These are phyloP conservation scores for Apostichopus japonicus DNA, from an alignment of 35 echinoderm and acorn worm genomes.

Conservation along the genomic window DNA sequence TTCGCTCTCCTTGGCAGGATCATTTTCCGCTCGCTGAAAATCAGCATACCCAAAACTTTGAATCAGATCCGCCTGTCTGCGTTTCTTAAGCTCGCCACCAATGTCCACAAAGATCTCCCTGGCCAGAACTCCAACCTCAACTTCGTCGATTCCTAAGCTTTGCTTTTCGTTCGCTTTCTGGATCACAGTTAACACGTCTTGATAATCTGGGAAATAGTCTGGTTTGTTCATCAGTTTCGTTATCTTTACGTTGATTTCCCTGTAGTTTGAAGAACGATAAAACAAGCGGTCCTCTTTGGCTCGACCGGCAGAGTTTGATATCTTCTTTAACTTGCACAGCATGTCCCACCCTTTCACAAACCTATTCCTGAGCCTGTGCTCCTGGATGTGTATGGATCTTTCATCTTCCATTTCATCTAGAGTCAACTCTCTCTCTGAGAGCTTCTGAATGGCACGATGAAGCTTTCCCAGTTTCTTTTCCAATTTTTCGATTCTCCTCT, in stretches of 20 bases:
- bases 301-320: constrained; percentile 58
- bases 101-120: constrained; percentile 72
- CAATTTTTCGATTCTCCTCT: constrained; percentile 58
- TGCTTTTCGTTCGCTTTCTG: constrained; percentile 73
- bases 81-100: constrained; percentile 58
- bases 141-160: constrained; percentile 42
- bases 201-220: constrained; percentile 78
- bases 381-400: constrained; percentile 64
- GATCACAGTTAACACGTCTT: constrained; percentile 62
- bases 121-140: constrained; percentile 57
- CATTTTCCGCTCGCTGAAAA: constrained; percentile 50
- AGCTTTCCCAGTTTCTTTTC: constrained; percentile 69
- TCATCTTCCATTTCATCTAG: constrained; percentile 80
- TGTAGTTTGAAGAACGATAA: constrained; percentile 65
- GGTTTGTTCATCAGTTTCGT: constrained; percentile 70
- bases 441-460: constrained; percentile 67
- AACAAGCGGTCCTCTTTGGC: constrained; percentile 56
- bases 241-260: constrained; percentile 76
- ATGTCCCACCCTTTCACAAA: constrained; percentile 72
- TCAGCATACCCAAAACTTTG: constrained; percentile 71
- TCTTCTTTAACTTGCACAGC: constrained; percentile 71
- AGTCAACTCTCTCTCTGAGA: constrained; percentile 67
- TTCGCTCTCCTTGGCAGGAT: constrained; percentile 52
- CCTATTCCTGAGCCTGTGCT: constrained; percentile 63
- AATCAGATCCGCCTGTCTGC: constrained; percentile 68